A percentile compares a stretch with the other conserved stretches of the same genome.
Conservation (phyloP, 2,888 invertebrate genomes). For the Altica lythri region DNA sequence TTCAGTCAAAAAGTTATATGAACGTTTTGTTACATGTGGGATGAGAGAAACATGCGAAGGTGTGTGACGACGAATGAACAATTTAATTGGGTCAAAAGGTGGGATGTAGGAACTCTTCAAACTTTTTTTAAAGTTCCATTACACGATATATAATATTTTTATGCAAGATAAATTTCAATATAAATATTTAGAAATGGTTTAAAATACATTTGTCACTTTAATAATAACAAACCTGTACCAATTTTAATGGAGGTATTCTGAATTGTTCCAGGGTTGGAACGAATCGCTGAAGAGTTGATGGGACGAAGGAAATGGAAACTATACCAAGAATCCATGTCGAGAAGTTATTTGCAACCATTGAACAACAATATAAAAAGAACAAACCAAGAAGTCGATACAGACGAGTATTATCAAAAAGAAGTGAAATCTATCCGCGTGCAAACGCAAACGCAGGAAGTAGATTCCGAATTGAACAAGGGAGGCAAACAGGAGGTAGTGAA, state of each 20-base stretch:
- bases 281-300: constrained; percentile 96
- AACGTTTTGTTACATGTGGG: not conserved
- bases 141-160: too few relatives aligned
- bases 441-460: constrained; percentile 32
- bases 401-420: constrained; percentile 40
- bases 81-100: not conserved
- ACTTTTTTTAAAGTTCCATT: too few relatives aligned
- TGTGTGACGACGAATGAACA: not conserved
- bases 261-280: constrained; percentile 79
- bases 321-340: constrained; percentile 75
- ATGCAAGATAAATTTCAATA: too few relatives aligned
- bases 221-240: too few relatives aligned
- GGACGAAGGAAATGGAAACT: constrained; percentile 95
- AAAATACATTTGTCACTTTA: too few relatives aligned
- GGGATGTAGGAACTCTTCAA: constrained; percentile 2
- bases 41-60: not conserved
- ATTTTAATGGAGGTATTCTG: constrained; percentile 1
- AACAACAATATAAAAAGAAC: constrained; percentile 56
- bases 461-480: constrained; percentile 34
- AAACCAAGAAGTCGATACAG: constrained; percentile 48
- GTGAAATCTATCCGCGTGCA: constrained; percentile 30
- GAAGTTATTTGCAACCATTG: constrained; percentile 57
- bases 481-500: constrained; percentile 34
- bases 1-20: not conserved
- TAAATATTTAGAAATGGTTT: too few relatives aligned